Conservation (phyloP, 2,113 vertebrate species). For the Tricholaema leucomelas region DNA sequence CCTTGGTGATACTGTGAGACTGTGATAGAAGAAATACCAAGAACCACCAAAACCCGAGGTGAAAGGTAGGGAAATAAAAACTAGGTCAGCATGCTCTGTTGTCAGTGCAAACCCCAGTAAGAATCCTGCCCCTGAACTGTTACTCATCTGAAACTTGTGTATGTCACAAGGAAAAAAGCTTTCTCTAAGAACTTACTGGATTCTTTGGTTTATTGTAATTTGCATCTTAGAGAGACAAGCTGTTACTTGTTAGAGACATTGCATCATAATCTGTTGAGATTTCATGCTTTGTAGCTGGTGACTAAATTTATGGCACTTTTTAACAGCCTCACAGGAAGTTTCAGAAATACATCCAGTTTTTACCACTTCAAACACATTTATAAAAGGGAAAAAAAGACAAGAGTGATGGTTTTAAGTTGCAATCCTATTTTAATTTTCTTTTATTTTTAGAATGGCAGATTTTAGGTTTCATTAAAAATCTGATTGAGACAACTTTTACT, state of each 20-base stretch:
- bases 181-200: neutral
- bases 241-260: neutral
- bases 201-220: neutral
- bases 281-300: neutral
- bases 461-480: neutral
- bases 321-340: neutral
- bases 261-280: neutral
- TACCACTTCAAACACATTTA: neutral
- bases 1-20: too few relatives aligned
- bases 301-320: neutral
- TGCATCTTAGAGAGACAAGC: neutral
- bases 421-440: neutral
- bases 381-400: neutral
- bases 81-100: neutral
- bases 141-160: neutral
- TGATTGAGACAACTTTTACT: neutral
- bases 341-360: neutral
- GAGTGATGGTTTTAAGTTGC: neutral
- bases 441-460: neutral
- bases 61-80: neutral
- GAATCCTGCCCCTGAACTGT: neutral
- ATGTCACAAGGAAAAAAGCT: neutral
- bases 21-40: neutral
- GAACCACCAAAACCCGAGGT: neutral
- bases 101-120: neutral